phyloP scores from a whole-genome alignment of 1,140 invertebrate species.

The Sitodiplosis mosellana region DNA sequence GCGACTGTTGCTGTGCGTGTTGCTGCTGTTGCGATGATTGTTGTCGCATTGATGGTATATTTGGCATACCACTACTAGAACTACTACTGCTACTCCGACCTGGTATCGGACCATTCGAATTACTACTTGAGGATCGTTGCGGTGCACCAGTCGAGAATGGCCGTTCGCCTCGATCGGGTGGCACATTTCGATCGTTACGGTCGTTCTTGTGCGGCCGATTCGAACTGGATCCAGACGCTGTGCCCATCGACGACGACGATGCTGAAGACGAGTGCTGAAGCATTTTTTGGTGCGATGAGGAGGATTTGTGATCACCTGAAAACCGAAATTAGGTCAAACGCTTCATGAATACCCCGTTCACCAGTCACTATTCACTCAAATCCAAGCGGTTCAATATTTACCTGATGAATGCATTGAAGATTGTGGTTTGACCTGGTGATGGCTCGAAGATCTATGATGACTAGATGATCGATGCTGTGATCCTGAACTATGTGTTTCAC shows the following conservation, averaged over 20 bases:
- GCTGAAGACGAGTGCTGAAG: neutral
- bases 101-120: neutral
- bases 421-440: no score
- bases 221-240: neutral
- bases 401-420: no score
- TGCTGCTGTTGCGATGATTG: neutral
- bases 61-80: neutral
- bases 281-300: no score
- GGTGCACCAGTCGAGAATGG: neutral
- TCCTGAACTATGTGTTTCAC: no score
- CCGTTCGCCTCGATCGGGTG: neutral
- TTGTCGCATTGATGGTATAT: neutral
- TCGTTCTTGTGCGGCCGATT: neutral
- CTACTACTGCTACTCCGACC: neutral
- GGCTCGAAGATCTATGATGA: no score
- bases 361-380: no score
- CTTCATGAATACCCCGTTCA: no score
- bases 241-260: neutral
- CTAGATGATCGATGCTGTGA: no score
- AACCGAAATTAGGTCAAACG: no score
- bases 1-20: neutral
- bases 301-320: no score
- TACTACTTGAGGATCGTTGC: neutral
- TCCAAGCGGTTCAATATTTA: no score
- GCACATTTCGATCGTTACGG: neutral